Conservation (phyloP, 2,797 vertebrate species). For the Danionella dracula region DNA sequence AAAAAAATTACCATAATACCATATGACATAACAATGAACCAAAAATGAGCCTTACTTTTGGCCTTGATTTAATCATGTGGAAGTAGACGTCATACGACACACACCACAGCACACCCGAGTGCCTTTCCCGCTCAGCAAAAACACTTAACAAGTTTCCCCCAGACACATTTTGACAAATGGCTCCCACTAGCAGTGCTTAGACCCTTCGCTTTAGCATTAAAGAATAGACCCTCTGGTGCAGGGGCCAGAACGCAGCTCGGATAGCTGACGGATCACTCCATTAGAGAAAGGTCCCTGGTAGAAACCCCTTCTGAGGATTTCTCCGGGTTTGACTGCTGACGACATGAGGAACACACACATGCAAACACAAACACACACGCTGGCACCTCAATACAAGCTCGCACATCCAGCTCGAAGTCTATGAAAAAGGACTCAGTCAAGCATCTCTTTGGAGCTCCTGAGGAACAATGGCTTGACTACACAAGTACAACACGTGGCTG, state of each 20-base stretch:
- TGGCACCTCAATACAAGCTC: slow-evolving; percentile 58
- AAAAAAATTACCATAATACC: too few relatives aligned
- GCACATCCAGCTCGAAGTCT: slow-evolving; percentile 65
- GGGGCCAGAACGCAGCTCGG: slow-evolving; percentile 59
- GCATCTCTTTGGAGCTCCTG: slow-evolving; percentile 89
- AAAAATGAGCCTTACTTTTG: not conserved
- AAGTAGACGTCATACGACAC: not conserved
- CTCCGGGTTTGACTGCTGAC: slow-evolving; percentile 81
- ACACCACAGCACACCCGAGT: slow-evolving; percentile 1
- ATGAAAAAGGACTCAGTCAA: slow-evolving; percentile 93
- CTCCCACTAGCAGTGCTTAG: slow-evolving; percentile 62
- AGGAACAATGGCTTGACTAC: slow-evolving; percentile 88
- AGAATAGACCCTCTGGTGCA: slow-evolving; percentile 64
- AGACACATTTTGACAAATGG: slow-evolving; percentile 74
- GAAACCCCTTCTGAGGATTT: slow-evolving; percentile 78
- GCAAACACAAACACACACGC: slow-evolving; percentile 34
- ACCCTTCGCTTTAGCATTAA: slow-evolving; percentile 67
- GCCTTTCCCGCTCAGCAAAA: slow-evolving; percentile 11
- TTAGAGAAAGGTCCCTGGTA: slow-evolving; percentile 78
- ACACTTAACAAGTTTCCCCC: slow-evolving; percentile 50
- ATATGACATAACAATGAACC: too few relatives aligned
- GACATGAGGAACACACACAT: slow-evolving; percentile 70
- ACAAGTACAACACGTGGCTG: slow-evolving; percentile 83
- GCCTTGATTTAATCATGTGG: not conserved
- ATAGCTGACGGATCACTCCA: slow-evolving; percentile 89